phyloP scores from a whole-genome alignment of 2,113 vertebrate genomes.

The Turdus rufiventris region DNA sequence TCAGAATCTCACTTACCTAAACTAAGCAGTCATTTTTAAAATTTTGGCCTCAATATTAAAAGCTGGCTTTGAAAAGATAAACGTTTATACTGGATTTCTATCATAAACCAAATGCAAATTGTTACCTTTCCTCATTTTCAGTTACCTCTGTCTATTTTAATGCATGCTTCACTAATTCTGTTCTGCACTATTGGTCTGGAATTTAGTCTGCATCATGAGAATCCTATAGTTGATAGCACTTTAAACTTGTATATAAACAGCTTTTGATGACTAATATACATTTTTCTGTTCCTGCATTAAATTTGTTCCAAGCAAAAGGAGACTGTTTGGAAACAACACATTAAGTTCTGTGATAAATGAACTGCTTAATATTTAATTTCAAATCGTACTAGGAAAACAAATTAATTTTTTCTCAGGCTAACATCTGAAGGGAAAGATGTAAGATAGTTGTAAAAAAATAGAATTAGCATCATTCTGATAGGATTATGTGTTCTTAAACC shows the following conservation, averaged over 20 bases:
- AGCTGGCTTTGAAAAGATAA: background rate
- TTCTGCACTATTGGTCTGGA: background rate
- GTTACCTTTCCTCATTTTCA: background rate
- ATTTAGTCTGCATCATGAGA: background rate
- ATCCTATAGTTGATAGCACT: background rate
- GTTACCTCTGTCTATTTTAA: background rate
- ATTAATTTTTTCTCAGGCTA: background rate
- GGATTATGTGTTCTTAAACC: background rate
- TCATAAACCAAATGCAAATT: background rate
- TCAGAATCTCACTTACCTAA: background rate
- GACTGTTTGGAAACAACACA: constrained; percentile 9
- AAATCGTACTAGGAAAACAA: background rate
- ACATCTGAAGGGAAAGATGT: background rate
- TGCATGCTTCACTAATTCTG: background rate
- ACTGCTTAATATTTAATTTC: constrained; percentile 45
- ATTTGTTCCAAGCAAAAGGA: constrained; percentile 21
- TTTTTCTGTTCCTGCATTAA: constrained; percentile 40
- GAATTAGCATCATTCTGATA: background rate
- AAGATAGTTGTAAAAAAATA: background rate
- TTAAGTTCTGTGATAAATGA: constrained; percentile 37
- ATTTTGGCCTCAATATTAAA: background rate
- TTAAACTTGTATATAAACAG: constrained; percentile 28
- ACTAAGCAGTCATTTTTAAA: background rate
- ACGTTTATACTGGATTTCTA: background rate
- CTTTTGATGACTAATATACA: constrained; percentile 45